Conservation (phyloP, 2,888 invertebrate species). For the Stenodema calcarata region DNA sequence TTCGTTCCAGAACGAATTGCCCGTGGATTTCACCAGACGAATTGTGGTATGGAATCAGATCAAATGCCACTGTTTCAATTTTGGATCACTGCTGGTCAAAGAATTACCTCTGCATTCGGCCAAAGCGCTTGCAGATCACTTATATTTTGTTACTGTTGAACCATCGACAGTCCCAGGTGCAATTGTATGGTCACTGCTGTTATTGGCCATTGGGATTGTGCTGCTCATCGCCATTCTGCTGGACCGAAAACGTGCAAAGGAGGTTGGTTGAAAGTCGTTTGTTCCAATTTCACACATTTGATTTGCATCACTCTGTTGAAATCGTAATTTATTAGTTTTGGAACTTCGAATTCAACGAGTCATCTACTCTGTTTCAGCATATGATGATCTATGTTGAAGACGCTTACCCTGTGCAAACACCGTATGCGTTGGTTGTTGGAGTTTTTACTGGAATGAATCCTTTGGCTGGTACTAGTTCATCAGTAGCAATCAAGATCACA, state of each 20-base stretch:
- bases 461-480: neutral
- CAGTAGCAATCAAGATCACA: neutral
- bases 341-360: too few relatives aligned
- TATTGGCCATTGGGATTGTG: neutral
- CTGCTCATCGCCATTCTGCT: neutral
- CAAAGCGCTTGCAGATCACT: neutral
- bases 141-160: neutral
- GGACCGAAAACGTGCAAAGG: neutral
- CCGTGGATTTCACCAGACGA: neutral
- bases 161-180: neutral
- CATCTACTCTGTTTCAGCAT: neutral
- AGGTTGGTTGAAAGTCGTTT: neutral
- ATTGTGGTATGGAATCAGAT: neutral
- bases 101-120: neutral
- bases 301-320: too few relatives aligned
- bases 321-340: too few relatives aligned
- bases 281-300: too few relatives aligned
- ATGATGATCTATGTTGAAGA: neutral
- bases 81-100: neutral
- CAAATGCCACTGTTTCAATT: neutral
- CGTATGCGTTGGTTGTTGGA: neutral
- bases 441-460: neutral
- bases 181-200: neutral
- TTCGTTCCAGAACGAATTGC: neutral
- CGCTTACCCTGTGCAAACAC: neutral